Conservation (phyloP, 2,888 invertebrate genomes). For the Ctena decussata region DNA sequence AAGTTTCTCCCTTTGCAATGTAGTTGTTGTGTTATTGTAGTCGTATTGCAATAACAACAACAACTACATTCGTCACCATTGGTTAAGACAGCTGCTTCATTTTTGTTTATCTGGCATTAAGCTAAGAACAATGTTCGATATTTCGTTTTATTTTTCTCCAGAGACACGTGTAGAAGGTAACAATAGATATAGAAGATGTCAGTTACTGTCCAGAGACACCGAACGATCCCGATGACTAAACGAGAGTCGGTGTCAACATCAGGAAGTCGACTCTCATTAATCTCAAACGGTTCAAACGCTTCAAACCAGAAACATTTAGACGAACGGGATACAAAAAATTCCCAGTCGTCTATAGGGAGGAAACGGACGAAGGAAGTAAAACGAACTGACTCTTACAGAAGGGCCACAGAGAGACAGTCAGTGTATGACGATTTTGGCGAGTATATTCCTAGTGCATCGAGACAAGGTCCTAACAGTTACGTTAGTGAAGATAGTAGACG, state of each 20-base stretch:
- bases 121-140: too few species aligned
- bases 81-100: too few species aligned
- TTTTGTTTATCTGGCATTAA: too few species aligned
- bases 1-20: too few species aligned
- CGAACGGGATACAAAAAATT: conserved; percentile 41
- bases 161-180: too few species aligned
- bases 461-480: not conserved
- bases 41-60: too few species aligned
- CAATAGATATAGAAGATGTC: not conserved
- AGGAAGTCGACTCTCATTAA: conserved; percentile 43
- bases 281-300: conserved; percentile 26
- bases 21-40: too few species aligned
- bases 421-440: conserved; percentile 32
- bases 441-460: not conserved
- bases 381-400: conserved; percentile 56
- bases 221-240: conserved; percentile 60
- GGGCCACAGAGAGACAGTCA: conserved; percentile 47
- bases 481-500: conserved; percentile 32
- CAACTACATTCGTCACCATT: too few species aligned
- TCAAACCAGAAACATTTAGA: not conserved
- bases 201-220: conserved; percentile 32
- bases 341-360: conserved; percentile 42
- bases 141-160: too few species aligned
- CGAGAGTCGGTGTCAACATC: conserved; percentile 49
- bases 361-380: conserved; percentile 55